Percentiles rank a stretch among this genome's conserved stretches.
Conservation (phyloP, 1,140 invertebrate species). For the Ostrea denselamellosa region DNA sequence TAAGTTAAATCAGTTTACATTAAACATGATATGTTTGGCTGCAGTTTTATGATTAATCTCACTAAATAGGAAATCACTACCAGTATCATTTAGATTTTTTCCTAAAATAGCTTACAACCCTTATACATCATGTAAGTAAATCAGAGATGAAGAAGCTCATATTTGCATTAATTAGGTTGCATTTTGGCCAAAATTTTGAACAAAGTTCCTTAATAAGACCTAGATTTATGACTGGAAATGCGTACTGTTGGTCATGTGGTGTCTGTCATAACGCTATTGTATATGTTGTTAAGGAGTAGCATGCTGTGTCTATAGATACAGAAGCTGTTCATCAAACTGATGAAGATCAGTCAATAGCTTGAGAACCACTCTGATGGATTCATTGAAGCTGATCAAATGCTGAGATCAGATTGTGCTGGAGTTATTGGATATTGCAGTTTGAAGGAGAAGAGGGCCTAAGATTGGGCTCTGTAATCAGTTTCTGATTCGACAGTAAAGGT, state of each 20-base stretch:
- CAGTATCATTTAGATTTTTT: neutral
- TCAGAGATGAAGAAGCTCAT: neutral
- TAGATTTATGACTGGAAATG: constrained; percentile 12
- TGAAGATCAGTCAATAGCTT: constrained; percentile 25
- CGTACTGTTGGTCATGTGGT: constrained; percentile 18
- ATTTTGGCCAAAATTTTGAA: constrained; percentile 19
- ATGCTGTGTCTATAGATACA: constrained; percentile 35
- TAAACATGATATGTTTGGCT: neutral
- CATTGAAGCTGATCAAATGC: constrained; percentile 33
- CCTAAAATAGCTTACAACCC: constrained; percentile 1
- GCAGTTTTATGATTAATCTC: neutral
- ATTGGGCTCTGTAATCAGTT: constrained; percentile 1
- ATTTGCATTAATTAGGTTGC: neutral
- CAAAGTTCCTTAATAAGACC: constrained; percentile 25
- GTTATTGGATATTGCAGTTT: constrained; percentile 36
- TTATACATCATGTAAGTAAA: neutral
- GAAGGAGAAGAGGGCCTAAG: constrained; percentile 2
- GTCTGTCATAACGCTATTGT: constrained; percentile 19
- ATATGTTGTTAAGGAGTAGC: constrained; percentile 16
- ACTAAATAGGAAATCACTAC: neutral
- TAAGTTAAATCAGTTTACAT: neutral
- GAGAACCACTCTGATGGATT: constrained; percentile 21
- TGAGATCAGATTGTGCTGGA: constrained; percentile 5
- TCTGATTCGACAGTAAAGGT: neutral
- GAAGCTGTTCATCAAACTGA: constrained; percentile 12